phyloP scores from a whole-genome alignment of 2,888 invertebrate species.

The Tiliacea aurago region DNA sequence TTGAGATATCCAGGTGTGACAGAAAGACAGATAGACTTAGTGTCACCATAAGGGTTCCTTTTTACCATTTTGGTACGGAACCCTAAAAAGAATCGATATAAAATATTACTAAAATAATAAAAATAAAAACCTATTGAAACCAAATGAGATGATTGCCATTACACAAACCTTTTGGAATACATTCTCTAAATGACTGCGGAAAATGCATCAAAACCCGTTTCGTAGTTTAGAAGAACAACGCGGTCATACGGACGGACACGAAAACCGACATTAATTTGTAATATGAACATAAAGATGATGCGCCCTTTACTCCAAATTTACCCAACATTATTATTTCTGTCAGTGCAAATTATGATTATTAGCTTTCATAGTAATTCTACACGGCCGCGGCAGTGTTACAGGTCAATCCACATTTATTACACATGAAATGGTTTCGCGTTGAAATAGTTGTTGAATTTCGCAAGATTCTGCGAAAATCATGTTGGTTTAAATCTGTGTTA shows the following conservation, averaged over 20 bases:
- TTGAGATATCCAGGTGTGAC: too few relatives aligned
- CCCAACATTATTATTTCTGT: slow-evolving; percentile 44
- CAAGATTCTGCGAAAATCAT: slow-evolving; percentile 44
- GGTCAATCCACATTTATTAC: slow-evolving; percentile 54
- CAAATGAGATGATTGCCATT: not conserved
- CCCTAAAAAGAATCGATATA: too few relatives aligned
- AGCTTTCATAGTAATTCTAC: slow-evolving; percentile 51
- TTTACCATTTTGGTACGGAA: too few relatives aligned
- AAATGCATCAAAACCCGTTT: not conserved
- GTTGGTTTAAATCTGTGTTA: slow-evolving; percentile 55
- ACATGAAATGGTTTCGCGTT: slow-evolving; percentile 45
- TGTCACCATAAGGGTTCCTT: too few relatives aligned
- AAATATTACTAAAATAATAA: too few relatives aligned
- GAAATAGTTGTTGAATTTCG: slow-evolving; percentile 53
- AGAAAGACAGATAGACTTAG: too few relatives aligned
- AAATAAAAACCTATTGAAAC: too few relatives aligned
- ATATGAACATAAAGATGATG: too few relatives aligned
- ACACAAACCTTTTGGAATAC: too few relatives aligned
- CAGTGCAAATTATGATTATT: slow-evolving; percentile 55
- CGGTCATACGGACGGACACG: not conserved
- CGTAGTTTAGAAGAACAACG: not conserved
- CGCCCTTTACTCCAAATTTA: slow-evolving; percentile 2
- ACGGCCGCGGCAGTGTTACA: slow-evolving; percentile 43
- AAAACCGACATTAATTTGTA: not conserved
- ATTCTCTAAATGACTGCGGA: not conserved